Base-by-base conservation (phyloP, 2,113 vertebrate genomes). In the Hippolais icterina region DNA sequence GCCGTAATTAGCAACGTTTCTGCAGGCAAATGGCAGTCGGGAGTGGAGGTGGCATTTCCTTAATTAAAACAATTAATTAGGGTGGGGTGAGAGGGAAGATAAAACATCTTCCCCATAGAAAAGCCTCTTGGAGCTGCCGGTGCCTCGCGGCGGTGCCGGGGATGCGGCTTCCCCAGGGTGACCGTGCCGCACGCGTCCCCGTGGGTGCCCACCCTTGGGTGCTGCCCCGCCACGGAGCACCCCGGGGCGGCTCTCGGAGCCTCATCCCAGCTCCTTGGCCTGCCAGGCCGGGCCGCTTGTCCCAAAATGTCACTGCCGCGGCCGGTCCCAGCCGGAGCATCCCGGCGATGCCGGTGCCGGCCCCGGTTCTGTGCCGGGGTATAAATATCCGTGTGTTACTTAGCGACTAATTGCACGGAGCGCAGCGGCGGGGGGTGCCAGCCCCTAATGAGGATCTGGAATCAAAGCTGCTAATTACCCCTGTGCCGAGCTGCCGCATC, bases 11-110 rank as follows among this genome's bases (percentile, higher is more conserved):
- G 93, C 95, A 83, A n/a, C 61, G 15, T 71, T 95, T 91, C 95
- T 94, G 92, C 96, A 77, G 89, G 96, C 93, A 96, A 96, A 95
- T 78, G 88, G 92, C 95, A 93, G 96, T 94, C 89, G 60, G 83
- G 86, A 97, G 93, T 78, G 91, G 75, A 97, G 94, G 90, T 83
- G 92, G 89, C 88, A 53, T 96, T 96, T 95, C 92, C 93, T 96
- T 97, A 97, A 97, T 97, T 97, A 97, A 97, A 97, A 96, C 95
- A 97, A 97, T 97, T 97, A 93, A 93, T 97, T 94, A 95, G 90
- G 93, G 93, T 87, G 90, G 76, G 87, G 93, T 41, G 92, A 95
- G 86, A 90, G 89, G 61, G 64, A 72, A 91, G 72, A 81, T 24
- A 50, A 87, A 90, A 49, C 63, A 33, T 31, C 29, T 85, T 84